phyloP scores from a whole-genome alignment of 2,888 invertebrate species.

The Crocallis elinguaria region DNA sequence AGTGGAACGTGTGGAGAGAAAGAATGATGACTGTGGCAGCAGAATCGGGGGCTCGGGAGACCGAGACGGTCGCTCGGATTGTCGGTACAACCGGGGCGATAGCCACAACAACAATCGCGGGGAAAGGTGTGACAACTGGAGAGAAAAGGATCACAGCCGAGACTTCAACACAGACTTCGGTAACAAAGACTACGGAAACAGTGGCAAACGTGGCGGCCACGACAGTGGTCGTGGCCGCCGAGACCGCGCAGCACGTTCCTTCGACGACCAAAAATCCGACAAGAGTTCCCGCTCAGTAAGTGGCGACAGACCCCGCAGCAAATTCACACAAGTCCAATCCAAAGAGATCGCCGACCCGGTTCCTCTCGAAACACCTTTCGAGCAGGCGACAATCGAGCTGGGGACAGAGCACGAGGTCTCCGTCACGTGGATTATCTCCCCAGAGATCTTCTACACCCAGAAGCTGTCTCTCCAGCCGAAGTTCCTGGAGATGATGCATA shows the following conservation, averaged over 20 bases:
- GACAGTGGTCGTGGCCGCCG: constrained; percentile 29
- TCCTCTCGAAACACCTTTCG: constrained; percentile 76
- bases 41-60: constrained; percentile 37
- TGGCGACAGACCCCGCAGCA: constrained; percentile 58
- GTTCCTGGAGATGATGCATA: constrained; percentile 88
- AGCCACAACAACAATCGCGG: too few relatives aligned
- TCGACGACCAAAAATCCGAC: constrained; percentile 65
- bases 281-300: constrained; percentile 61
- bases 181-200: constrained; percentile 31
- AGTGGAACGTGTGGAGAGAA: constrained; percentile 59
- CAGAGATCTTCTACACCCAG: constrained; percentile 89
- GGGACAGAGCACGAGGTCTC: constrained; percentile 84
- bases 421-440: constrained; percentile 91
- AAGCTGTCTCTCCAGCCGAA: constrained; percentile 77
- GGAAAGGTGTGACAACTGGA: constrained; percentile 50
- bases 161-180: constrained; percentile 47
- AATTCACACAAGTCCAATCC: constrained; percentile 65
- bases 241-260: constrained; percentile 57
- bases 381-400: constrained; percentile 71
- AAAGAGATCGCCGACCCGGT: constrained; percentile 76
- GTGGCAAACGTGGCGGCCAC: constrained; percentile 43
- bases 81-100: constrained; percentile 36
- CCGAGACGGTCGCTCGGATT: constrained; percentile 36
- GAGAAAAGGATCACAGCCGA: constrained; percentile 51
- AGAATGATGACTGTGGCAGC: constrained; percentile 54